These are phyloP conservation scores for Alcedo quadribrachys DNA, from an alignment of 2,797 vertebrate species.

Conservation along the genomic window DNA sequence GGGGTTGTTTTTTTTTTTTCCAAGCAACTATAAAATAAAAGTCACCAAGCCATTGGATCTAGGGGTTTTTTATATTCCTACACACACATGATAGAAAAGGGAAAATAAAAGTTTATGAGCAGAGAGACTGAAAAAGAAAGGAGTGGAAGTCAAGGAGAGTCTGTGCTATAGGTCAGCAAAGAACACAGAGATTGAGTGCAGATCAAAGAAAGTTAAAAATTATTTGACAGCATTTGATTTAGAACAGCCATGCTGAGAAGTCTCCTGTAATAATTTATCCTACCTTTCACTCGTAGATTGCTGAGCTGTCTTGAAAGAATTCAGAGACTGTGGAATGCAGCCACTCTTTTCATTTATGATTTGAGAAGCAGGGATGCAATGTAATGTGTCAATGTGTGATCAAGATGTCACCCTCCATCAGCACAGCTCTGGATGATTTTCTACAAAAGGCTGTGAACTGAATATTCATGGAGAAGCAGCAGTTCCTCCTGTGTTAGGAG, in stretches of 20 bases:
- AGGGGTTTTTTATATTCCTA: neutral
- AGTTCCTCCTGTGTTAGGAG: neutral
- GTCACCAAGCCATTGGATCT: constrained; percentile 20
- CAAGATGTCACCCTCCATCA: constrained; percentile 38
- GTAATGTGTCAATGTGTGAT: constrained; percentile 41
- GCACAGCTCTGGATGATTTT: neutral
- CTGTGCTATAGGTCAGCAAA: constrained; percentile 64
- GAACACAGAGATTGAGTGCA: constrained; percentile 64
- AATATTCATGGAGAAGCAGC: constrained; percentile 28
- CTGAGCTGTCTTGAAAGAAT: constrained; percentile 74
- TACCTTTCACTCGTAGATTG: constrained; percentile 66
- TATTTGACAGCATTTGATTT: constrained; percentile 80
- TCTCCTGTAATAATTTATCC: constrained; percentile 68
- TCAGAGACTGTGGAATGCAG: constrained; percentile 54
- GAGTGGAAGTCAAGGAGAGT: constrained; percentile 51
- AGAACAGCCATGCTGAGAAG: constrained; percentile 68
- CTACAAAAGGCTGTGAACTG: neutral
- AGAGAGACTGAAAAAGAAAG: constrained; percentile 51
- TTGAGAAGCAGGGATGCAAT: constrained; percentile 19
- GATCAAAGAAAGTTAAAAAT: constrained; percentile 76
- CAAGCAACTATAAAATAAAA: constrained; percentile 48
- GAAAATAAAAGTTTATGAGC: constrained; percentile 56
- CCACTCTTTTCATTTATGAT: constrained; percentile 58
- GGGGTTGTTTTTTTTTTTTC: neutral
- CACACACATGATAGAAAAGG: neutral